Base-by-base conservation (phyloP, 2,797 vertebrate genomes). In the Clarias fuscus region DNA sequence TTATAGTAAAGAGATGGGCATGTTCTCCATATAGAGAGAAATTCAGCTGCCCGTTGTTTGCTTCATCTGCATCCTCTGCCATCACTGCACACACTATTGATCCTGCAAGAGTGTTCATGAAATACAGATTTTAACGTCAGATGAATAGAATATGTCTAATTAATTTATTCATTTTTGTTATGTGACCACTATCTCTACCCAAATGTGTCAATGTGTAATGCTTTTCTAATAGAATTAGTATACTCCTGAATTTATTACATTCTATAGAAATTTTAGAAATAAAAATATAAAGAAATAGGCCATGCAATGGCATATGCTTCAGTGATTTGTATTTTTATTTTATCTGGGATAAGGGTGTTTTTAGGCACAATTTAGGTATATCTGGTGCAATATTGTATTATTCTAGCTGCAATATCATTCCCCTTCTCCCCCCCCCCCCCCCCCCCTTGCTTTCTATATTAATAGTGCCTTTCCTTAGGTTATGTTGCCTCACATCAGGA, bases 11-110 rank as follows among this genome's bases (percentile, higher is more conserved):
- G 59, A 92, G 82, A 84, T 93, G 89, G 40, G 93, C 91, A 87
- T 83, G 90, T 64, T 89, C 92, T 84, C 95, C 95, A 67, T 92
- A 92, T 14, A 96, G 85, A 0, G 93, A 95, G 90, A 95, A 96
- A 65, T 86, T 88, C 13, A 96, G 92, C 59, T 95, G 89, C 87
- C 94, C 94, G 24, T 95, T 96, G 88, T 93, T 91, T 20, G 94
- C 95, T 22, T 88, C 77, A 58, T 96, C 96, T 82, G 75, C 89
- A 87, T 96, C 96, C 27, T 90, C 89, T 80, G 95, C 96, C 85
- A 53, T 92, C 27, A 95, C 92, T 33, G 93, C 92, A 92, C 92
- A 95, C 87, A 96, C 89, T 83, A 95, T 86, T 56, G 93, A 94
- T 10, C 94, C 96, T 96, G 94, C 64, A 82, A 85, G 80, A 61